A percentile compares a stretch with the other conserved stretches of the same genome.
Conservation (phyloP, 2,888 invertebrate species). For the Tachina lurida region DNA sequence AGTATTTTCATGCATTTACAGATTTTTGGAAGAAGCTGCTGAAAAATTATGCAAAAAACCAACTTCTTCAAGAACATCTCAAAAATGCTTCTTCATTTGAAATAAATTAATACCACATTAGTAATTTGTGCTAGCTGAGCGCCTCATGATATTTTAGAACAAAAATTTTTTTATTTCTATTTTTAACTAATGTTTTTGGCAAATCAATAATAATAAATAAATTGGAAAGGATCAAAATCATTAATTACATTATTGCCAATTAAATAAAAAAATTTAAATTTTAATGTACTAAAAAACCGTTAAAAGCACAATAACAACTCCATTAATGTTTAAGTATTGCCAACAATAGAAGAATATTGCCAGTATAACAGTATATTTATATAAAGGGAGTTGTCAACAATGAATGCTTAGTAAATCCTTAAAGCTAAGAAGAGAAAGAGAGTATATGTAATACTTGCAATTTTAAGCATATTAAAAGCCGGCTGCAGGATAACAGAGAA, state of each 20-base stretch:
- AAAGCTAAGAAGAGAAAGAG: neutral
- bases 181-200: no score
- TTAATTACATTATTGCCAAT: neutral
- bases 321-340: neutral
- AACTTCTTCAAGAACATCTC: no score
- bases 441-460: neutral
- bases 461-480: conserved; percentile 48
- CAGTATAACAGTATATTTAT: neutral
- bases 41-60: no score
- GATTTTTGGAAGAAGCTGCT: no score
- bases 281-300: neutral
- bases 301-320: neutral
- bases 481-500: conserved; percentile 44
- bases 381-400: conserved; percentile 22
- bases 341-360: neutral
- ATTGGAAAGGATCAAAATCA: neutral
- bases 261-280: neutral
- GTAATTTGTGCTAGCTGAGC: no score
- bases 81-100: no score
- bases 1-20: no score
- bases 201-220: no score
- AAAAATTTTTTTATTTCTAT: no score
- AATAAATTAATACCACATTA: no score
- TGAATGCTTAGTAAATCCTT: conserved; percentile 3
- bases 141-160: no score